Percentiles rank a stretch among this genome's conserved stretches.
These are phyloP conservation scores for Phalacrocorax aristotelis DNA, from an alignment of 2,113 vertebrate genomes.

Conservation along the genomic window DNA sequence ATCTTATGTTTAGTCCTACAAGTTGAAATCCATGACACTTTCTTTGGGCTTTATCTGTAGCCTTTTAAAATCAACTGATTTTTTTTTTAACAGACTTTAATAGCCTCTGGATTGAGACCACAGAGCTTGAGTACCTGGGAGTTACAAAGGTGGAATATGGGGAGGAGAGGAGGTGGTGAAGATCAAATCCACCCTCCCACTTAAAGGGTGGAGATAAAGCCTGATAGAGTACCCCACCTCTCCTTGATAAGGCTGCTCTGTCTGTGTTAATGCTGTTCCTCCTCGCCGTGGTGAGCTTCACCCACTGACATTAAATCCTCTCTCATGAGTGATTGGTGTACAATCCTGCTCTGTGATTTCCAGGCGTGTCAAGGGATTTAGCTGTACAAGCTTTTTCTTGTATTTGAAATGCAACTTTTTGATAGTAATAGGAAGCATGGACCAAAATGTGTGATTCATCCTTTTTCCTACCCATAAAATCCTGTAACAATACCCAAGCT, in stretches of 20 bases:
- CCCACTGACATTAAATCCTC: slow-evolving; percentile 62
- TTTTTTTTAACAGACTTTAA: not conserved
- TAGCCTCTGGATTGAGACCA: not conserved
- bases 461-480: slow-evolving; percentile 17
- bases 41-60: not conserved
- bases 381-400: slow-evolving; percentile 38
- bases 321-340: slow-evolving; percentile 25
- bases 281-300: not conserved
- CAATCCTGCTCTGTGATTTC: slow-evolving; percentile 44
- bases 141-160: not conserved
- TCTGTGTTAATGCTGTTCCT: slow-evolving; percentile 30
- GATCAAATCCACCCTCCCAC: slow-evolving; percentile 23
- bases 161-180: not conserved
- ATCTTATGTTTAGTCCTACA: not conserved
- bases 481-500: not conserved
- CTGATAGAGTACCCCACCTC: not conserved
- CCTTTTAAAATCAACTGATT: not conserved
- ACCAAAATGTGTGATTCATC: slow-evolving; percentile 41
- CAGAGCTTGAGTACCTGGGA: not conserved
- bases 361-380: slow-evolving; percentile 51
- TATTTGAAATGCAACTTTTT: slow-evolving; percentile 57
- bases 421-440: slow-evolving; percentile 15
- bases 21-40: not conserved
- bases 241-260: slow-evolving; percentile 33
- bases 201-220: slow-evolving; percentile 43